These are phyloP conservation scores for Stenopsyche tienmushanensis DNA, from an alignment of 1,140 invertebrate genomes.

Conservation along the genomic window DNA sequence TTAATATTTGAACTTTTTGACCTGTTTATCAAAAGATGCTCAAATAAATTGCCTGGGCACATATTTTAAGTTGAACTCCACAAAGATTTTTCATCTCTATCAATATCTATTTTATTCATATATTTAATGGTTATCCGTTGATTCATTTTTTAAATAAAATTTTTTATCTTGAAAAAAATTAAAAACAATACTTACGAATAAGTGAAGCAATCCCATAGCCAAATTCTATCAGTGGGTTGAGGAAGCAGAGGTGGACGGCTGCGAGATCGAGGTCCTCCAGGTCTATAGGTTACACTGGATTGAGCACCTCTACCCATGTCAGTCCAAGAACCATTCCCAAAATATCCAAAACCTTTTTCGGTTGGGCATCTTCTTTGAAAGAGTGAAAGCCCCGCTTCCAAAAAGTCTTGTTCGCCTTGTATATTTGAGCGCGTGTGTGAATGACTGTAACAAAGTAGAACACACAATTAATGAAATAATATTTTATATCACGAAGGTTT, in stretches of 20 bases:
- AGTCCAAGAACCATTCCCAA: slow-evolving; percentile 43
- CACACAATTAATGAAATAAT: slow-evolving; percentile 7
- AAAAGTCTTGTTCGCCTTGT: slow-evolving; percentile 51
- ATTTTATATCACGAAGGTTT: no score
- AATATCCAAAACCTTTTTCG: not conserved
- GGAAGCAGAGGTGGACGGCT: slow-evolving; percentile 52
- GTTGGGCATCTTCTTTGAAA: slow-evolving; percentile 54
- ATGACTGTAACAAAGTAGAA: slow-evolving; percentile 19
- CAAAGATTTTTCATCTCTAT: no score
- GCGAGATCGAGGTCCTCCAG: slow-evolving; percentile 49
- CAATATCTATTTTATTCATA: no score
- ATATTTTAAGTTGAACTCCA: no score
- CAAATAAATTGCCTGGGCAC: no score
- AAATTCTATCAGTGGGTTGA: slow-evolving; percentile 58
- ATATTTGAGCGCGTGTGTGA: slow-evolving; percentile 18
- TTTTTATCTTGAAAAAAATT: no score
- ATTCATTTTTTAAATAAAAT: no score
- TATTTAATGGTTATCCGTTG: no score
- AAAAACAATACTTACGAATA: slow-evolving; percentile 63
- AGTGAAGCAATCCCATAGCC: slow-evolving; percentile 67
- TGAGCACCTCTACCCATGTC: slow-evolving; percentile 46
- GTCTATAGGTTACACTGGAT: slow-evolving; percentile 56
- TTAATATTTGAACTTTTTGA: no score
- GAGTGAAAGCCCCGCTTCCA: slow-evolving; percentile 60
- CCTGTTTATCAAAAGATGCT: no score